Base-by-base conservation (phyloP, 2,888 invertebrate species). In the Agriopis aurantiaria region DNA sequence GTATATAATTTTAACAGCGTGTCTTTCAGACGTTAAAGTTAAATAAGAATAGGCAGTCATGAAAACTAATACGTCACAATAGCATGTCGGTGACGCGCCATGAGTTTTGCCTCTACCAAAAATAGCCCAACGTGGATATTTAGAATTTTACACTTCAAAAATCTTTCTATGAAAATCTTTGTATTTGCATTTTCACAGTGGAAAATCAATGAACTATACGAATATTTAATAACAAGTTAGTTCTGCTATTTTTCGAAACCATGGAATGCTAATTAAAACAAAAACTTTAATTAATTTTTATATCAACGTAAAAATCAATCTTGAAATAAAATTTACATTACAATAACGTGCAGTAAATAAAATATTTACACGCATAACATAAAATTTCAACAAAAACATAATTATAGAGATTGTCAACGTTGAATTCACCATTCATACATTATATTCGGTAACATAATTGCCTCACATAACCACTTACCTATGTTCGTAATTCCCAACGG, bases 251-350 rank as follows among this genome's bases (percentile, higher is more conserved):
- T 43, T 66, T 49, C 59, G 51, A 51, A 52, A 60, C 33, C 9
- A 56, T 72, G 76, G 77, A 76, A 77, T 76, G 77, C 73, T 66
- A 60, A 68, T 49, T 23, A 66, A 65, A 71, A 69, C 48, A 52
- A 64, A 69, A 66, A 45, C 53, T 9, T 64, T 62, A 11, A 55
- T 65, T 67, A 49, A n/a, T 63, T 68, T 66, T 53, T 43, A 67
- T 59, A 59, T 62, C 61, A 66, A 70, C 75, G 65, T 74, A 71
- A 74, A 75, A 73, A 77, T 69, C 65, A 73, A 67, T 72, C 55
- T 68, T 57, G 74, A 76, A 73, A 77, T 74, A 73, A 75, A 72
- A 71, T 73, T 61, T 65, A 74, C 59, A 70, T 78, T 71, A 77
- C 69, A 78, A 74, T 67, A 73, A 72, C 73, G 65, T 68, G 69